Base-by-base conservation (phyloP, 2,888 invertebrate species). In the Polydrusus pterygomalis region DNA sequence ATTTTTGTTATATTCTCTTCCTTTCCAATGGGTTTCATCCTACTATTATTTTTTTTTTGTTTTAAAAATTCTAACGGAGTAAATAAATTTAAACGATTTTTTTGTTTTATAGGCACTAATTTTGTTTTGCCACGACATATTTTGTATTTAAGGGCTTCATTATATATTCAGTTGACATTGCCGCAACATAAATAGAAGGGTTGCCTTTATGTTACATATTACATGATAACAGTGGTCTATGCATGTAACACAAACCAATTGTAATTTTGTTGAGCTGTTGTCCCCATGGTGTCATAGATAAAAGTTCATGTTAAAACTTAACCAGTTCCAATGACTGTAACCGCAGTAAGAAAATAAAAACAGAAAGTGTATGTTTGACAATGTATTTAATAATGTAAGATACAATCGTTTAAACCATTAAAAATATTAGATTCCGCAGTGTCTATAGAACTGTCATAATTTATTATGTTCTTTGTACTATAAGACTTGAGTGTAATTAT, bases 171-270 rank as follows among this genome's bases (percentile, higher is more conserved):
- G 8, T 34, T 30, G 20, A 49, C 47, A 30, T 11, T 13, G 11
- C 17, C 30, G 15, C 20, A 64, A 11, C 25, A 15, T 47, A 64
- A 25, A 64, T 64, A 30, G 25, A 64, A 45, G 2, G 15, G n/a
- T 43, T 20, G 20, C 45, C 20, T n/a, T 54, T 64, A 47, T 17
- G n/a, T n/a, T 54, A 30, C 20, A 25, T 64, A 47, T 34, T 10
- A 10, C 40, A 25, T 20, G 49, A 25, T 30, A 15, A 18, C 18
- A 40, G 20, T 38, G 18, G 38, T 5, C 13, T 51, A 30, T n/a
- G 54, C 25, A 3, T 54, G 30, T 30, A 5, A 54, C 25, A 30
- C 11, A 20, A 54, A 54, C 54, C 11, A 6, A 8, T 54, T 54
- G 30, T 54, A 25, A n/a, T n/a, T 2, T n/a, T 25, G 25, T 54